Evolutionary conservation across 2,113 vertebrate species (phyloP).

Genomic region (Poeciliopsis prolifica): DNA sequence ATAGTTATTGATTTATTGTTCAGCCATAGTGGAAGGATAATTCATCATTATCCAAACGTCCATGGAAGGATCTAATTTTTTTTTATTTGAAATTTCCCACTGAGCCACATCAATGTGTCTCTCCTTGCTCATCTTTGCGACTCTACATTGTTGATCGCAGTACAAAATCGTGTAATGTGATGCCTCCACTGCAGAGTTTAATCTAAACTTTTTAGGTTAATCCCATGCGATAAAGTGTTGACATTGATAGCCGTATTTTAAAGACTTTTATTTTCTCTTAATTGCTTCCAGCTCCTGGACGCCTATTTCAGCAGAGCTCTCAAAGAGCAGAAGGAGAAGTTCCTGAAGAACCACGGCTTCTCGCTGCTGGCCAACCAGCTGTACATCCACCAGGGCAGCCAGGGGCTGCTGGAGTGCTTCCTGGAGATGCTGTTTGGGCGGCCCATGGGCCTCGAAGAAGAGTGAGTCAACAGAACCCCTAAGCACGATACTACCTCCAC

Average conservation of each 20-base stretch:
- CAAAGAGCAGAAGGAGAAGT: conserved; percentile 96
- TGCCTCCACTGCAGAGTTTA: too few species aligned
- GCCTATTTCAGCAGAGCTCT: conserved; percentile 93
- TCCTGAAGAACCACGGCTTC: conserved; percentile 96
- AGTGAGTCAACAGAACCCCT: conserved; percentile 77
- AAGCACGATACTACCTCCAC: neutral
- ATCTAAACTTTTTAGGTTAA: too few species aligned
- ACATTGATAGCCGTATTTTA: neutral
- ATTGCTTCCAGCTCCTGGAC: conserved; percentile 85
- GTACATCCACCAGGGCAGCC: conserved; percentile 93
- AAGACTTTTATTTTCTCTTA: neutral
- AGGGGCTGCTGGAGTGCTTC: conserved; percentile 90
- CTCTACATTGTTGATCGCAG: too few species aligned
- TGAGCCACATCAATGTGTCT: too few species aligned
- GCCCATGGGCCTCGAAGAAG: conserved; percentile 89
- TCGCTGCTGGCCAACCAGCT: conserved; percentile 96
- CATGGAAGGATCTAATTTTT: too few species aligned
- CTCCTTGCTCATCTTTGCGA: too few species aligned
- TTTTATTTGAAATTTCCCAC: too few species aligned
- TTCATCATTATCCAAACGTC: too few species aligned
- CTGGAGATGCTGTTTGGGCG: conserved; percentile 92
- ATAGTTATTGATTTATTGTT: too few species aligned
- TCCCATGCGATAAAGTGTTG: too few species aligned
- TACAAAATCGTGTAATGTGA: too few species aligned
- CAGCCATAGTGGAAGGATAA: too few species aligned